Conservation (phyloP, 2,888 invertebrate species). For the Lithophane socia region DNA sequence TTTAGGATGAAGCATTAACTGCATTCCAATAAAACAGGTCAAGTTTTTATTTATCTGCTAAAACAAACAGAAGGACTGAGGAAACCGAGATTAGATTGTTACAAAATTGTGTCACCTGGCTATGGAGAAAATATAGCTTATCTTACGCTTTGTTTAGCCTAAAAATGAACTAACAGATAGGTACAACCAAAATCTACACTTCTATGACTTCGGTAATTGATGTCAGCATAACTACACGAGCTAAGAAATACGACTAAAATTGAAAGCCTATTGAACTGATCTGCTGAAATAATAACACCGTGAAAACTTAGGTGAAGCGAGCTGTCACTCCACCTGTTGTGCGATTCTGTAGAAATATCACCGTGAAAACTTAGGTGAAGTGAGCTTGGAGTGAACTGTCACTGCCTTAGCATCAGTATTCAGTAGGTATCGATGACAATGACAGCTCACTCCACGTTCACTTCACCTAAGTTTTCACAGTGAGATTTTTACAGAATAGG, state of each 20-base stretch:
- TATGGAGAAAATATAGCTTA: neutral
- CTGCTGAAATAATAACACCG: neutral
- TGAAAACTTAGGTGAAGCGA: too few relatives aligned
- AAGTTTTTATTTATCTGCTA: constrained; percentile 36
- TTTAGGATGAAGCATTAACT: constrained; percentile 1
- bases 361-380: too few relatives aligned
- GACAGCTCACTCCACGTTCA: too few relatives aligned
- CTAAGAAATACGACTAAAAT: neutral
- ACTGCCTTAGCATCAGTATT: too few relatives aligned
- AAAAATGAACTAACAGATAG: too few relatives aligned
- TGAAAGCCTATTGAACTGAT: neutral
- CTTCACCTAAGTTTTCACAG: too few relatives aligned
- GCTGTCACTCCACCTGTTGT: too few relatives aligned
- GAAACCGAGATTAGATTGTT: constrained; percentile 38
- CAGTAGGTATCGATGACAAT: too few relatives aligned
- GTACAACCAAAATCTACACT: too few relatives aligned
- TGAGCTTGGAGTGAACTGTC: too few relatives aligned
- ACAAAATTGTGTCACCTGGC: constrained; percentile 10
- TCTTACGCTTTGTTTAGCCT: neutral
- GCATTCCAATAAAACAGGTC: constrained; percentile 20
- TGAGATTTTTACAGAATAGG: too few relatives aligned
- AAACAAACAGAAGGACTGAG: constrained; percentile 12
- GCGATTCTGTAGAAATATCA: too few relatives aligned
- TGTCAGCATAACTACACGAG: neutral
- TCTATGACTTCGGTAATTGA: neutral